These are phyloP conservation scores for Speoplatyrhinus poulsoni DNA, from an alignment of 2,113 vertebrate genomes.

Conservation along the genomic window DNA sequence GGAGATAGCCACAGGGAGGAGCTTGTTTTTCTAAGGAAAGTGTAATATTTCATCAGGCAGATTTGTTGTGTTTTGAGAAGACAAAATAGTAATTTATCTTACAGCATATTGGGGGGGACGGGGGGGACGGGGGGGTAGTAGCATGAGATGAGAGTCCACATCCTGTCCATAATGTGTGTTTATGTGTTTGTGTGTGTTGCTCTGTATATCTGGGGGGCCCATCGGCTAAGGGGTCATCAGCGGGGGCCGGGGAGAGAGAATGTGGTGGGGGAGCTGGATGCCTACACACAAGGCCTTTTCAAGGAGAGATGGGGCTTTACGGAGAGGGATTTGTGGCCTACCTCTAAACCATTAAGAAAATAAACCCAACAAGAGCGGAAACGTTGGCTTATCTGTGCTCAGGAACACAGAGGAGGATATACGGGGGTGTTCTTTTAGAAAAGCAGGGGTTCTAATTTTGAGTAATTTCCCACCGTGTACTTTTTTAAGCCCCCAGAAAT, in stretches of 20 bases:
- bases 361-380: conserved; percentile 71
- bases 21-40: conserved; percentile 71
- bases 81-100: too few species aligned
- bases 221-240: not conserved
- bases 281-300: not conserved
- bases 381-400: conserved; percentile 74
- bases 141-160: too few species aligned
- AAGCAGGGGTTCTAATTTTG: conserved; percentile 12
- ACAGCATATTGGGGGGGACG: too few species aligned
- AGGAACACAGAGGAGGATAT: conserved; percentile 41
- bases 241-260: not conserved
- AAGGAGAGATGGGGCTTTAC: conserved; percentile 46
- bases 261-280: not conserved
- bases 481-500: conserved; percentile 57
- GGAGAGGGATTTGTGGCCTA: conserved; percentile 58
- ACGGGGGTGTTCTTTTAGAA: conserved; percentile 6
- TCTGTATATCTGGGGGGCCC: too few species aligned
- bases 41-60: too few species aligned
- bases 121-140: too few species aligned
- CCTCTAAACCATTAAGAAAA: conserved; percentile 64
- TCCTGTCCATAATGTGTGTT: too few species aligned
- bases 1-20: conserved; percentile 80
- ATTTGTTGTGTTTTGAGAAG: too few species aligned
- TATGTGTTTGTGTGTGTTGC: too few species aligned
- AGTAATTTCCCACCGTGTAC: conserved; percentile 43